Evolutionary conservation across 2,113 vertebrate genomes (phyloP), one percentile per base, ranked within the genome.

Genomic region (Puffinus mauretanicus): DNA sequence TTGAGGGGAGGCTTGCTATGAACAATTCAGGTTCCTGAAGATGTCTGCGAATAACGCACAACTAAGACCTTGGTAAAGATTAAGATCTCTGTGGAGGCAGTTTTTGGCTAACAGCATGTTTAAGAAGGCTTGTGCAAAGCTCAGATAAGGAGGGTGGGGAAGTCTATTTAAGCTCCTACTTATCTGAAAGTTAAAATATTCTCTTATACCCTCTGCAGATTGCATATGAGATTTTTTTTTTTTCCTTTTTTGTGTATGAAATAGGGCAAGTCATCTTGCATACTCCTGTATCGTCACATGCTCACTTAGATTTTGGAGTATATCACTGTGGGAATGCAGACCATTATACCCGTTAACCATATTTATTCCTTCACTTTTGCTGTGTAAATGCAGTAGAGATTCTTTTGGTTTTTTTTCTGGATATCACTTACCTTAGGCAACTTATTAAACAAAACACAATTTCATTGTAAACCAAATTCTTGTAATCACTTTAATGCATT

Each of bases 401-500:
- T 26, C 44, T 76, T 73, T 38, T 86, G 57, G 34, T 29, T 89
- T 42, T 82, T 24, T 24, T 42, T 95, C 73, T 84, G 81, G 27
- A 7, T 76, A 26, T 91, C 34, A n/a, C 71, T 93, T 91, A 57
- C 51, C 46, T 71, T 40, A 51, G 61, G 38, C 47, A 94, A 26
- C 51, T 47, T 38, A 64, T 7, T 80, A 93, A 94, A 76, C 55
- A 96, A 88, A 79, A 69, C 38, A 89, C 47, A 77, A 52, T 52
- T 61, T 92, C 57, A 60, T 86, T 82, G 72, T 93, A 97, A 94
- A 84, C 62, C 36, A 20, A 49, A 72, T 67, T 88, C 65, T 71
- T 90, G 67, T 78, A 93, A 96, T 94, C 62, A n/a, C 40, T 87
- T 87, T 82, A 96, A 86, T 88, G 47, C 13, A 71, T 88, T 64